Base-by-base conservation (phyloP, 64 coral and sea anemone genomes). In the Montipora sp. region DNA sequence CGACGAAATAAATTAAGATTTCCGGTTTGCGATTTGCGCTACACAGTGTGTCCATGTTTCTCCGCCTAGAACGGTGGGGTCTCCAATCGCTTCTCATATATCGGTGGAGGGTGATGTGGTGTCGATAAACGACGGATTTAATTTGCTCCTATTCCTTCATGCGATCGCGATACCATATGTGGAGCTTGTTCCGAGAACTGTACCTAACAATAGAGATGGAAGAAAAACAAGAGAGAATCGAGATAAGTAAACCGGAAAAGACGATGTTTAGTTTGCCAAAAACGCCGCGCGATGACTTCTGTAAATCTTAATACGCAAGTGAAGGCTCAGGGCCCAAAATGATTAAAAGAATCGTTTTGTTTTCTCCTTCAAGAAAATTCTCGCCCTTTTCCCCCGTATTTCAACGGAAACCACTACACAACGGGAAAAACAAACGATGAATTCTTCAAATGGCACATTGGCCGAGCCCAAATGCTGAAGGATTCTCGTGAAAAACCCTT, bases 151-250 rank as follows among this genome's bases (percentile, higher is more conserved):
- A 98, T 92, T 72, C 92, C 95, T 67, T 96, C 95, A 63, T 92
- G 92, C 48, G 60, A 27, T n/a, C 67, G 89, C 68, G 92, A 84
- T 80, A 94, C 77, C 74, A 59, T 72, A 47, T 80, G 92, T 8
- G 88, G 95, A 4, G 92, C 89, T 75, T 98, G 95, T 21, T 98
- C 95, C 45, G 95, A 98, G 77, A 94, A 98, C 87, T 98, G 95
- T 88, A 98, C 95, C 95, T 98, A 75, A 23, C 59, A 51, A 81
- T 46, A 90, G 50, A 81, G 90, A 87, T 48, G 3, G 46, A 78
- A 87, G 47, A 78, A 72, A 60, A 6, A 57, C 36, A 89, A 93
- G 15, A 77, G 53, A 78, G 77, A 51, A 48, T 61, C 67, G 55
- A 49, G 3, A 75, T 73, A 75, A 91, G 27, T 68, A 20, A 57